A percentile compares a stretch with the other conserved stretches of the same genome.
Evolutionary conservation across 2,797 vertebrate genomes (phyloP).

Genomic region (Leptodactylus fallax): DNA sequence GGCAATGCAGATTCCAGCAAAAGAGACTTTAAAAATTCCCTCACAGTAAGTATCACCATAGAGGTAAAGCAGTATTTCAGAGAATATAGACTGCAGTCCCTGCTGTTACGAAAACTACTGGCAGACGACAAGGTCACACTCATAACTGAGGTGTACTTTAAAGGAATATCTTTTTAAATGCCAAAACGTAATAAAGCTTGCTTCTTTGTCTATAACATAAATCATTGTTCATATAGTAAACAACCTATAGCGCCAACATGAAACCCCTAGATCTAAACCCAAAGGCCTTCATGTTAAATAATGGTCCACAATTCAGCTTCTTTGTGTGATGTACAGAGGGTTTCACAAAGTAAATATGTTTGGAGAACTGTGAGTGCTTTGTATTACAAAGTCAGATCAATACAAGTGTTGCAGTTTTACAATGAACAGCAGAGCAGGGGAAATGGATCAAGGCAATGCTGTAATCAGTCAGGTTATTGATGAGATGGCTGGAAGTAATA

Average conservation of each 20-base stretch:
- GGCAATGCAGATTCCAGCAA: no score
- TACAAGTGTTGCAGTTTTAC: slow-evolving; percentile 49
- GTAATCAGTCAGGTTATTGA: slow-evolving; percentile 53
- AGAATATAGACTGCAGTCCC: no score
- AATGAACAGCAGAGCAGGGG: slow-evolving; percentile 23
- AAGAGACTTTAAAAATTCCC: no score
- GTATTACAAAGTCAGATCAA: slow-evolving; percentile 53
- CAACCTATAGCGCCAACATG: not conserved
- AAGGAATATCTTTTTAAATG: no score
- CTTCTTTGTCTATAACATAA: no score
- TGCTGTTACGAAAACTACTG: no score
- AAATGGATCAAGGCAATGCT: slow-evolving; percentile 48
- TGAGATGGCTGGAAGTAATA: slow-evolving; percentile 32
- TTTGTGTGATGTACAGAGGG: slow-evolving; percentile 42
- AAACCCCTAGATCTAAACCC: slow-evolving; percentile 17
- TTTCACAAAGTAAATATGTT: slow-evolving; percentile 54
- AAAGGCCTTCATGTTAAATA: slow-evolving; percentile 32
- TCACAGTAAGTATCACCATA: no score
- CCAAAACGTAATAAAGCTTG: no score
- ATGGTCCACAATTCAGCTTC: slow-evolving; percentile 16
- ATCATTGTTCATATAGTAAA: no score
- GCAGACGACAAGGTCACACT: no score
- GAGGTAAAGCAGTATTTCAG: no score
- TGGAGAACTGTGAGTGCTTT: slow-evolving; percentile 30
- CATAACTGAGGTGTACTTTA: no score